Evolutionary conservation across 2,113 vertebrate genomes (phyloP).

Genomic region (Zosterops lateralis): DNA sequence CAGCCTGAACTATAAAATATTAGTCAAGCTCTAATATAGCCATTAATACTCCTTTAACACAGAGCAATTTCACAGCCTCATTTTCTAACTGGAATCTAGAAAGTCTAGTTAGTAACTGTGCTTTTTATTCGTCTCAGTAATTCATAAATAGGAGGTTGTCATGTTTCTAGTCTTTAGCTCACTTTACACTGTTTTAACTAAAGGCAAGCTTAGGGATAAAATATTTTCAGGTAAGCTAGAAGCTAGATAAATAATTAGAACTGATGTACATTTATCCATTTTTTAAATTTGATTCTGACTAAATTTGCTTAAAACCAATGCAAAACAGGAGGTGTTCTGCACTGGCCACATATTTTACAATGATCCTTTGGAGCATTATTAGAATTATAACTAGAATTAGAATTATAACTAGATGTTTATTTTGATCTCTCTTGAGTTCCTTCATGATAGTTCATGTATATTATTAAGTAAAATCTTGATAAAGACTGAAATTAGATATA

Average conservation of each 20-base stretch:
- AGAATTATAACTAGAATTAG: constrained; percentile 42
- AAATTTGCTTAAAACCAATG: constrained; percentile 7
- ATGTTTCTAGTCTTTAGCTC: not conserved
- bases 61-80: constrained; percentile 74
- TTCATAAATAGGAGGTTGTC: constrained; percentile 39
- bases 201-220: constrained; percentile 14
- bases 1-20: constrained; percentile 66
- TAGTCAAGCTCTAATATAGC: constrained; percentile 57
- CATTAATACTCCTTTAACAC: constrained; percentile 74
- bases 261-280: not conserved
- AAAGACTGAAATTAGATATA: not conserved
- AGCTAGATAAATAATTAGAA: constrained; percentile 40
- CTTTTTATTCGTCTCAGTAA: constrained; percentile 75
- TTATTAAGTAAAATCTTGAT: constrained; percentile 23
- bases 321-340: not conserved
- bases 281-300: constrained; percentile 6
- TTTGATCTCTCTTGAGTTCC: constrained; percentile 37
- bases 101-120: constrained; percentile 70
- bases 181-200: constrained; percentile 34
- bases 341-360: not conserved
- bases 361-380: constrained; percentile 1
- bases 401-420: constrained; percentile 52
- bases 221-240: constrained; percentile 41
- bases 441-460: constrained; percentile 37
- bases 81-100: constrained; percentile 72